Evolutionary conservation across 1,140 invertebrate genomes (phyloP), one percentile per base, ranked within the genome.

Genomic region (Diabrotica virgifera): DNA sequence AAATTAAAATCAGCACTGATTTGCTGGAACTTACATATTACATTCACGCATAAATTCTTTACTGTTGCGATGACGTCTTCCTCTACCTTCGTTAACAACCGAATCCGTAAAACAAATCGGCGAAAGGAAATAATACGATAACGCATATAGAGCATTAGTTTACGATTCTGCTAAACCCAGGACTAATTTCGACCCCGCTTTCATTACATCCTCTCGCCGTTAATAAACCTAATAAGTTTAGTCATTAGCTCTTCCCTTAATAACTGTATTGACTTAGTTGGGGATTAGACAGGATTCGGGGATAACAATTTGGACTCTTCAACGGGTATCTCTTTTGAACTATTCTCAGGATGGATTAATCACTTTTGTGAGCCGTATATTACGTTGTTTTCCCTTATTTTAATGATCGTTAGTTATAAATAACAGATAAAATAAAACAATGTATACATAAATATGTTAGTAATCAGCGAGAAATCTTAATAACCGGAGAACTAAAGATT

Each of bases 171-270:
- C 40, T 46, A 46, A 46, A 46, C 6, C 40, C 40, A 10, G 40
- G 40, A 46, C 40, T 46, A 46, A 46, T 46, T 46, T 46, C 40
- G n/a, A 46, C 40, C 40, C 40, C 40, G 40, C 40, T 46, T 46
- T 46, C 40, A 46, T 46, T 46, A 46, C 40, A 46, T 46, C 40
- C 40, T 46, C 40, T 46, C 24, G 24, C 40, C 40, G 40, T 46
- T 46, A 46, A 46, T 46, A 46, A 46, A 46, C 40, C 40, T 46
- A 46, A 46, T 46, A 46, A 46, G 40, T 46, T 46, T 46, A 46
- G 40, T 46, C 40, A 46, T 46, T 46, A 46, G n/a, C 40, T 46
- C 6, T n/a, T 10, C 40, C 40, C 40, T 46, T 46, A 46, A 46
- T 46, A 46, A 46, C 40, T 46, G 40, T 46, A 46, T 46, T 46